Conservation (phyloP, 2,888 invertebrate species). For the Orthosia gracilis region DNA sequence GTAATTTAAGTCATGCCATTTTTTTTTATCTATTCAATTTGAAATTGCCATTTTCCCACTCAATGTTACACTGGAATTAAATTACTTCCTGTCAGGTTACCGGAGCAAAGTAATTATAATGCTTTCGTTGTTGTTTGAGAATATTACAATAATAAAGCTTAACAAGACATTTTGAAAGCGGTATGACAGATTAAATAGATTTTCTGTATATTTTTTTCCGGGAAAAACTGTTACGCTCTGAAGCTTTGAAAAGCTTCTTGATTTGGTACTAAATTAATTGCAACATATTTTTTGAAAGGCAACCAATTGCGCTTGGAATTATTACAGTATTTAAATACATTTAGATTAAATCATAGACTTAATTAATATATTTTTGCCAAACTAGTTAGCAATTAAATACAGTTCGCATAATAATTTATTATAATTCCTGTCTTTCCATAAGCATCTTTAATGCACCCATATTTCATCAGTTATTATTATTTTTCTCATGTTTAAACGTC, state of each 20-base stretch:
- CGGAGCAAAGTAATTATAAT: conserved; percentile 19
- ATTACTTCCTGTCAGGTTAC: conserved; percentile 19
- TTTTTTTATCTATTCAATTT: neutral
- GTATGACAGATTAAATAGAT: neutral
- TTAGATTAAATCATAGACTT: neutral
- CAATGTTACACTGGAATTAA: conserved; percentile 16
- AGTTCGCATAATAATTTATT: too few species aligned
- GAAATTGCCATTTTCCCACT: conserved; percentile 14
- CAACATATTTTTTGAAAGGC: neutral
- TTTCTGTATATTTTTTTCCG: neutral
- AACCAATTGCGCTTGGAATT: neutral
- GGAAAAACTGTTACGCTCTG: neutral
- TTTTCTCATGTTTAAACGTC: too few species aligned
- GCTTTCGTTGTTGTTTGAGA: conserved; percentile 16
- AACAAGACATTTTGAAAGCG: neutral
- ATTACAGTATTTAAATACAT: neutral
- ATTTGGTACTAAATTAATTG: neutral
- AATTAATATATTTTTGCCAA: neutral
- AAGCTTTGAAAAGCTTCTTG: neutral
- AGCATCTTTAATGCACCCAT: too few species aligned
- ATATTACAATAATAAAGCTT: conserved; percentile 4
- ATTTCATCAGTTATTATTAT: too few species aligned
- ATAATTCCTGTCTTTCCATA: too few species aligned
- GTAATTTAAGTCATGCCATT: neutral
- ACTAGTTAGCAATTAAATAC: neutral